Conservation (phyloP, 2,797 vertebrate genomes). For the Lepus townsendii region DNA sequence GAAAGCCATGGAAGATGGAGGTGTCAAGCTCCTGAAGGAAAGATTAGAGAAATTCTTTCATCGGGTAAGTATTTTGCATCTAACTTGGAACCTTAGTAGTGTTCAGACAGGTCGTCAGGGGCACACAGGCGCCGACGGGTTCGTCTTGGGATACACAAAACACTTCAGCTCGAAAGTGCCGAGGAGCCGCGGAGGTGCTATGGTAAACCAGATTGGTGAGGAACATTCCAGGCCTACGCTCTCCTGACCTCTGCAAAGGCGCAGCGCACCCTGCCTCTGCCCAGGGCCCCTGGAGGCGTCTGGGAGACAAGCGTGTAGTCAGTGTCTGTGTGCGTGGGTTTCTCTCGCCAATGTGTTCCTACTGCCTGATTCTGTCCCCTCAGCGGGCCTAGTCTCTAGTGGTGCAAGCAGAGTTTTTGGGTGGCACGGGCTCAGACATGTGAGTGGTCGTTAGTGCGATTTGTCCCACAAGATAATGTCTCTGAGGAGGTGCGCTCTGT, state of each 20-base stretch:
- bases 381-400: not conserved
- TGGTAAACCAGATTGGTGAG: not conserved
- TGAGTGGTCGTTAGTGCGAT: not conserved
- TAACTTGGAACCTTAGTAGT: not conserved
- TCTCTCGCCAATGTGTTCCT: not conserved
- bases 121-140: not conserved
- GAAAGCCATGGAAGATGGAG: conserved; percentile 95
- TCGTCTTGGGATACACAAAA: not conserved
- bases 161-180: not conserved
- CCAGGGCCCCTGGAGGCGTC: not conserved
- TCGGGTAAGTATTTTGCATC: conserved; percentile 91
- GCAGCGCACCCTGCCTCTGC: not conserved
- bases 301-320: not conserved
- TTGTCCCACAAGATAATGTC: not conserved
- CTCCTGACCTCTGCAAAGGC: not conserved
- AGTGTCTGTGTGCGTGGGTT: not conserved
- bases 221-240: not conserved
- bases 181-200: not conserved
- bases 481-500: not conserved
- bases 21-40: conserved; percentile 94
- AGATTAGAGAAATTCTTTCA: conserved; percentile 99
- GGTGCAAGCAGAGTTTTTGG: not conserved
- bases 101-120: not conserved
- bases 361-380: not conserved
- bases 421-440: not conserved